Conservation (phyloP, 2,113 vertebrate genomes). For the Lepidiolamprologus cunningtoni region DNA sequence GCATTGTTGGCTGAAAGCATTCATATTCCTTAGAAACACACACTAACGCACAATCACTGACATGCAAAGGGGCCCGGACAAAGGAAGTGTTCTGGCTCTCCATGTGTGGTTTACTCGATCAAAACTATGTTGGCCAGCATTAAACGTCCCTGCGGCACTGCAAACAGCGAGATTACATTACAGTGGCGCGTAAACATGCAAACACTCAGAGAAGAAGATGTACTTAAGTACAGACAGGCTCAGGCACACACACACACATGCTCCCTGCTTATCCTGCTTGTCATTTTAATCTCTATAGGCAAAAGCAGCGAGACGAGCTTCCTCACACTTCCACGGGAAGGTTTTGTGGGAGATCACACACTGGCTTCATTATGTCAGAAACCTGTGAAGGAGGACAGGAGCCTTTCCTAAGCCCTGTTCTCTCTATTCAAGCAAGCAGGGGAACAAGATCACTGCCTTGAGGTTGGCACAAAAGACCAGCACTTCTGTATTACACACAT, state of each 20-base stretch:
- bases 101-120: conserved; percentile 27
- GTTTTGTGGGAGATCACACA: conserved; percentile 10
- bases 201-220: conserved; percentile 19
- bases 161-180: conserved; percentile 33
- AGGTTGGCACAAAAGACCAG: conserved; percentile 31
- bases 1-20: conserved; percentile 23
- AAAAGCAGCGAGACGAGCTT: not conserved
- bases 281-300: conserved; percentile 39
- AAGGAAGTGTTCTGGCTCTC: conserved; percentile 17
- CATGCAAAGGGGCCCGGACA: conserved; percentile 6
- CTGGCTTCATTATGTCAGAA: conserved; percentile 48
- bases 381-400: conserved; percentile 36
- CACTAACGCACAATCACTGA: not conserved
- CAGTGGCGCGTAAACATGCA: conserved; percentile 33
- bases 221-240: not conserved
- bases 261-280: conserved; percentile 1
- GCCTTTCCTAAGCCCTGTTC: conserved; percentile 9
- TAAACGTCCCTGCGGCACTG: conserved; percentile 22
- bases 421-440: conserved; percentile 37
- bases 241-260: not conserved
- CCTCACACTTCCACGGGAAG: not conserved
- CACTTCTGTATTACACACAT: conserved; percentile 18
- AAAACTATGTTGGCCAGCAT: conserved; percentile 18
- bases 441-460: conserved; percentile 29
- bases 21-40: conserved; percentile 4